Conservation (phyloP, 2,113 vertebrate genomes). For the Saccopteryx leptura region DNA sequence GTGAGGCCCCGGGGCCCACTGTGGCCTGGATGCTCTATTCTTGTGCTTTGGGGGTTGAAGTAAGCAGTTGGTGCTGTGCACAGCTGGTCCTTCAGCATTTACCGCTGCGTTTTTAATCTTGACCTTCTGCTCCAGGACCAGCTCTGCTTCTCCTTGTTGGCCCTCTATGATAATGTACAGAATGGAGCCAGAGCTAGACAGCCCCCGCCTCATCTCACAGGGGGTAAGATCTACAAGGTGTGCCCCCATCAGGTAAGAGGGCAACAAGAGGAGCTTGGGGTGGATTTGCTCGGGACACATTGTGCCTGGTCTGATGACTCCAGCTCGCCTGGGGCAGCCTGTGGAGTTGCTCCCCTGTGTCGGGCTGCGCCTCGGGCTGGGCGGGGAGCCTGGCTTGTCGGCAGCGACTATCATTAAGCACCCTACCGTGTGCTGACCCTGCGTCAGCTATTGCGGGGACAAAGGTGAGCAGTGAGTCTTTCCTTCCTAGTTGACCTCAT, state of each 20-base stretch:
- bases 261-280: fast-evolving
- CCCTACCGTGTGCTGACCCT: background rate
- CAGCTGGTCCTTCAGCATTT: background rate
- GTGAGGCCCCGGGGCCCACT: background rate
- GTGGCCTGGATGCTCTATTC: background rate
- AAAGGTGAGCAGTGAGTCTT: background rate
- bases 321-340: background rate
- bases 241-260: slow-evolving; percentile 97
- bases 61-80: background rate
- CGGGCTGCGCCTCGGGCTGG: background rate
- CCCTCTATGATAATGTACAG: slow-evolving; percentile 94
- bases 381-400: background rate
- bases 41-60: background rate
- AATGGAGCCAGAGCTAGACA: slow-evolving; percentile 90
- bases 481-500: background rate
- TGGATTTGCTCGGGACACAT: background rate
- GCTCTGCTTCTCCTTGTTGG: slow-evolving; percentile 92
- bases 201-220: slow-evolving; percentile 92
- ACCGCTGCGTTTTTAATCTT: slow-evolving; percentile 60
- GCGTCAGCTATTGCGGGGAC: no score
- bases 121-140: slow-evolving; percentile 89
- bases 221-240: slow-evolving; percentile 96
- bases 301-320: background rate
- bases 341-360: background rate
- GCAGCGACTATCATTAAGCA: background rate